phyloP scores from a whole-genome alignment of 2,113 vertebrate species.

The Rhinolophus ferrumequinum region DNA sequence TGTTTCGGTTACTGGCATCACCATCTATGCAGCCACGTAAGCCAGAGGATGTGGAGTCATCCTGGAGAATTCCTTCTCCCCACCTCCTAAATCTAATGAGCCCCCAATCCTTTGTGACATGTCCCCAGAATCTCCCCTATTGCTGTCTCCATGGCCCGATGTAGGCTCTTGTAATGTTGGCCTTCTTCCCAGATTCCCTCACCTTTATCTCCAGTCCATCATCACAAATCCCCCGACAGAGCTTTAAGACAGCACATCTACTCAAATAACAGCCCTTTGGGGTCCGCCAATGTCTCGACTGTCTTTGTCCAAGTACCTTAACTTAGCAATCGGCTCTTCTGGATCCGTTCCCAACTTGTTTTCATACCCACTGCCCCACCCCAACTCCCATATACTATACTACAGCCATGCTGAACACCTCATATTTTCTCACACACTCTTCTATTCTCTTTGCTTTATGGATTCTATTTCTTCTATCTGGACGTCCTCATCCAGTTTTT shows the following conservation, averaged over 20 bases:
- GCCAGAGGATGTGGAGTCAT: rapidly evolving
- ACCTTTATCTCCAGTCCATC: not conserved
- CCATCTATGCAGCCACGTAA: not conserved
- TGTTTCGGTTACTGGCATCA: rapidly evolving
- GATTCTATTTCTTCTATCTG: not conserved
- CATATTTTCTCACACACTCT: rapidly evolving
- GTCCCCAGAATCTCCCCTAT: rapidly evolving
- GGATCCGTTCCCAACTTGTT: not conserved
- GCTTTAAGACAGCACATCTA: not conserved
- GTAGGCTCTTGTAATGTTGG: rapidly evolving
- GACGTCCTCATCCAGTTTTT: not conserved
- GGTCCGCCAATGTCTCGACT: not conserved
- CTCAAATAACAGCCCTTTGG: not conserved
- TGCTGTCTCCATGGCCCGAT: rapidly evolving
- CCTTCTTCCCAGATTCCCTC: not conserved
- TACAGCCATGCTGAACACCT: rapidly evolving
- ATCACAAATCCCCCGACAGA: not conserved
- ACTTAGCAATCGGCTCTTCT: rapidly evolving
- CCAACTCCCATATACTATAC: rapidly evolving
- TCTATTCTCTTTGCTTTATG: rapidly evolving
- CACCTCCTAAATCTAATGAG: rapidly evolving
- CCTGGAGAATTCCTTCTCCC: too few relatives aligned
- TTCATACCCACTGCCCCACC: not conserved
- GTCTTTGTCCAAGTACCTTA: not conserved
- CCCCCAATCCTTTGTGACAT: rapidly evolving